Evolutionary conservation across 1,140 invertebrate species (phyloP).

Genomic region (Lucilia cuprina): DNA sequence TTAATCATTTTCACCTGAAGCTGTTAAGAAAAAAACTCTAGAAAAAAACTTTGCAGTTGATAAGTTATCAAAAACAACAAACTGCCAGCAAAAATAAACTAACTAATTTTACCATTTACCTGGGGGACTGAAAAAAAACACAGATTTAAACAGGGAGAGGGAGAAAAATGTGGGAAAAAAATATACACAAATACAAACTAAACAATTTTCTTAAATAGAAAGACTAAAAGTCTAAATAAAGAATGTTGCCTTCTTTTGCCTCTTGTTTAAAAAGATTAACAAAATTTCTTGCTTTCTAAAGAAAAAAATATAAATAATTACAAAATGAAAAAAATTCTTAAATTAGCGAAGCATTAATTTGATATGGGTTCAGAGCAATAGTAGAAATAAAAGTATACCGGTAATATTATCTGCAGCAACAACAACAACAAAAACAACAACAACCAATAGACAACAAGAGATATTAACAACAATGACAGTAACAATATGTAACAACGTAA

Average conservation of each 20-base stretch:
- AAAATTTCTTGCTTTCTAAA: background rate
- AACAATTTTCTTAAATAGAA: background rate
- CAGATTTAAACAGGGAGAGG: too few relatives aligned
- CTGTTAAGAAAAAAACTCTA: background rate
- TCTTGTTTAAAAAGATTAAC: slow-evolving; percentile 8
- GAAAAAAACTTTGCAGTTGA: too few relatives aligned
- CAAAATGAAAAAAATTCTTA: background rate
- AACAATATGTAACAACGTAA: slow-evolving; percentile 33
- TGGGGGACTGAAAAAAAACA: background rate
- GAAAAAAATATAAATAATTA: background rate
- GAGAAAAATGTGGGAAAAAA: too few relatives aligned
- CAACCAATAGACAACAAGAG: background rate
- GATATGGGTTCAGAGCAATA: slow-evolving; percentile 22
- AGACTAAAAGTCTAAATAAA: background rate
- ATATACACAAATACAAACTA: background rate
- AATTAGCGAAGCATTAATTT: slow-evolving; percentile 26
- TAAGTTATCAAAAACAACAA: background rate
- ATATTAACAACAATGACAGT: background rate
- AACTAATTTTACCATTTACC: background rate
- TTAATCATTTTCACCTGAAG: background rate
- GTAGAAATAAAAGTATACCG: background rate
- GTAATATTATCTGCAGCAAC: background rate
- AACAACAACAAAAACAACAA: background rate
- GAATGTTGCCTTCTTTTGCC: background rate
- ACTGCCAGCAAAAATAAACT: background rate